Base-by-base conservation (phyloP, 2,888 invertebrate species). In the Pemphredon lugubris region DNA sequence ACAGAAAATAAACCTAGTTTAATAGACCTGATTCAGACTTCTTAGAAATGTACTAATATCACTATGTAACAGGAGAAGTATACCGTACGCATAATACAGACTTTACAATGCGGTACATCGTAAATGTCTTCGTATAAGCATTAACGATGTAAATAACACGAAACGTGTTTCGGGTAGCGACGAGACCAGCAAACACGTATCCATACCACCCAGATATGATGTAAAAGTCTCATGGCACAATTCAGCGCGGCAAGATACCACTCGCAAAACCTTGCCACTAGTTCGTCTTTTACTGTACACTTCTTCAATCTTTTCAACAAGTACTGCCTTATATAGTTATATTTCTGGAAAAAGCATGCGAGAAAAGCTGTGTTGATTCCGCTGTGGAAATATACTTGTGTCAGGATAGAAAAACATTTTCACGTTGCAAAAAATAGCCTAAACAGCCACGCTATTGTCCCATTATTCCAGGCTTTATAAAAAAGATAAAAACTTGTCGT, bases 401-500 rank as follows among this genome's bases (percentile, higher is more conserved):
- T 34, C 42, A 42, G 30, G 37, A 68, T 55, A 59, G 16, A 65
- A 23, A n/a, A n/a, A n/a, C 51, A 51, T 66, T 37, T 67, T 64
- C 45, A 66, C 30, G 32, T 59, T 50, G 63, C 58, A 81, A 75
- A 70, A 60, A 72, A 73, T 69, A 21, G 44, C 67, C 70, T 76
- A 66, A 72, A 69, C 47, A 74, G 59, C 75, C 67, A 71, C n/a
- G n/a, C 67, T 78, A 75, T 59, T 26, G 7, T n/a, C 26, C 60
- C 65, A 45, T 72, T 71, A 79, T 61, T 67, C 53, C 69, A 53
- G 73, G 72, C 44, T 63, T 81, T 81, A 80, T 69, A 81, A 80
- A n/a, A n/a, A 80, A 81, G 75, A 78, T 81, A 76, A 78, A 80
- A 81, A 80, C 65, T 76, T 79, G 81, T 80, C 80, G 80, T 80